Conservation (phyloP, 2,888 invertebrate genomes). For the Metopia argyrocephala region DNA sequence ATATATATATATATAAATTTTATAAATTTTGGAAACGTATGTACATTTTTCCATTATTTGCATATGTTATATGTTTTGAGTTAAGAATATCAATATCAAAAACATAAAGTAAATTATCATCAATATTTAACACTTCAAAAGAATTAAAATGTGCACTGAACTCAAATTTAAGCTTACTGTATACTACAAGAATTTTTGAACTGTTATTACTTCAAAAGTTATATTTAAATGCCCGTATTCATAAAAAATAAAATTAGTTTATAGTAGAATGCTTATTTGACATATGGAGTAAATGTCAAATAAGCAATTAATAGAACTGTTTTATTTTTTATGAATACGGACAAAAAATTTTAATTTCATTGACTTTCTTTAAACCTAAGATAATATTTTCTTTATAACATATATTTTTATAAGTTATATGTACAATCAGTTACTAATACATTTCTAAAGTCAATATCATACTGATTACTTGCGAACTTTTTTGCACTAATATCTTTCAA, state of each 20-base stretch:
- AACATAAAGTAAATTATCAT: slow-evolving; percentile 22
- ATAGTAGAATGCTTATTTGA: no score
- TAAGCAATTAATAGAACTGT: no score
- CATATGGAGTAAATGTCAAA: no score
- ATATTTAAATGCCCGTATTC: no score
- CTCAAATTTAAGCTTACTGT: slow-evolving; percentile 37
- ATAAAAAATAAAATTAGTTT: no score
- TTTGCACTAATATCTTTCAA: slow-evolving; percentile 16
- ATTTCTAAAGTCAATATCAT: slow-evolving; percentile 14
- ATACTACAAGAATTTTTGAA: slow-evolving; percentile 26
- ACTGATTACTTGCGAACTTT: background rate
- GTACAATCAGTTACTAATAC: background rate
- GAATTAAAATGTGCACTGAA: slow-evolving; percentile 49
- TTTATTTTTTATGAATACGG: no score
- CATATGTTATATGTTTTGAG: slow-evolving; percentile 40
- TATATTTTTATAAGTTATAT: slow-evolving; percentile 27
- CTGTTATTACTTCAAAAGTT: slow-evolving; percentile 27
- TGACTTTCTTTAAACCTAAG: slow-evolving; percentile 2
- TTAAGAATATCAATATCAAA: slow-evolving; percentile 38
- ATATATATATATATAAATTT: background rate
- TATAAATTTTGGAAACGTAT: slow-evolving; percentile 1
- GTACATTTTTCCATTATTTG: no score
- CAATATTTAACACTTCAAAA: slow-evolving; percentile 42
- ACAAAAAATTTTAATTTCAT: slow-evolving; percentile 10
- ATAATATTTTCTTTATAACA: slow-evolving; percentile 23